Evolutionary conservation across 2,888 invertebrate genomes (phyloP).

Genomic region (Crossocerus cetratus): DNA sequence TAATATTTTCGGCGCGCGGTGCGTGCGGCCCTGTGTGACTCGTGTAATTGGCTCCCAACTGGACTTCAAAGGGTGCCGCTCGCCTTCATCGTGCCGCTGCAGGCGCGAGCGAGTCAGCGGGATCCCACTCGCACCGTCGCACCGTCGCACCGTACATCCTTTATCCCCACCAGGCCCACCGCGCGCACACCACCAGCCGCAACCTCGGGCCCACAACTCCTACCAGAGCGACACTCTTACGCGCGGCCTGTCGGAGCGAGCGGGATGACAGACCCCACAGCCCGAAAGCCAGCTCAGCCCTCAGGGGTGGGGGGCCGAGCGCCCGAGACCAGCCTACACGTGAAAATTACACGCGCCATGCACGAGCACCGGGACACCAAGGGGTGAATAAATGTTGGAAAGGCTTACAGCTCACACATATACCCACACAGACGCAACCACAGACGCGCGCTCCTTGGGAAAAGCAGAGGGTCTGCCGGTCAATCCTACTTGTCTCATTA

Average conservation of each 20-base stretch:
- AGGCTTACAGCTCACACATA: too few relatives aligned
- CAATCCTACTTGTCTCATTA: constrained; percentile 31
- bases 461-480: background rate
- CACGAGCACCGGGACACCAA: constrained; percentile 45
- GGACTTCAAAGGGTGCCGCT: constrained; percentile 77
- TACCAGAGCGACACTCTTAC: background rate
- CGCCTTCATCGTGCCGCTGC: constrained; percentile 76
- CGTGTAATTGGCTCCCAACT: constrained; percentile 78
- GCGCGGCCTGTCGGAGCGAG: constrained; percentile 3
- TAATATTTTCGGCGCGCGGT: constrained; percentile 67
- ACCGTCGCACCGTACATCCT: background rate
- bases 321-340: constrained; percentile 52
- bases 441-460: too few relatives aligned
- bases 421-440: too few relatives aligned
- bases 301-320: background rate
- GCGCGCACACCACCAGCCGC: too few relatives aligned
- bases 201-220: background rate
- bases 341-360: constrained; percentile 74
- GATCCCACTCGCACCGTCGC: constrained; percentile 22
- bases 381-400: too few relatives aligned
- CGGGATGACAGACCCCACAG: constrained; percentile 31
- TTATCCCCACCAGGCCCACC: background rate
- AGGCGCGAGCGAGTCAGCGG: constrained; percentile 58
- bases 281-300: constrained; percentile 14
- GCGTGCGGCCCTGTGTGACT: constrained; percentile 77